Conservation (phyloP, 2,113 vertebrate species). For the Nothoprocta perdicaria region DNA sequence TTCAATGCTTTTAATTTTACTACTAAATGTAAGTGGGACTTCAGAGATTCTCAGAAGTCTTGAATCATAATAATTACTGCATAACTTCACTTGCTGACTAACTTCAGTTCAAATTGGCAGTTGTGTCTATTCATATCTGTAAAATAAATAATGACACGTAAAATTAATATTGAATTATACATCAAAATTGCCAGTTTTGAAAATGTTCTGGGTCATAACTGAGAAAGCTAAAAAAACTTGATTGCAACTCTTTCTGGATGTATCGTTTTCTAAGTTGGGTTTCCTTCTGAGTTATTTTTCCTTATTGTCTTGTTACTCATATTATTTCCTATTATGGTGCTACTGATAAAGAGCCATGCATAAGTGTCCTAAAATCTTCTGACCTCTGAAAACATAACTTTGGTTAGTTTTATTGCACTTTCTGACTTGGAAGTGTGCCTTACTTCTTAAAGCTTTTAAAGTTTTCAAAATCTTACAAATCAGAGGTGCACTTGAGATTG, state of each 20-base stretch:
- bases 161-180: neutral
- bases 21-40: neutral
- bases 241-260: neutral
- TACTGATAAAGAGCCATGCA: rapidly evolving
- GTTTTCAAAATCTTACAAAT: neutral
- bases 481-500: neutral
- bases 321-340: neutral
- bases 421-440: neutral
- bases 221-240: neutral
- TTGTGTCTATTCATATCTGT: neutral
- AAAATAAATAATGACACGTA: neutral
- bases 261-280: neutral
- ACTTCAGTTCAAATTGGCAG: neutral
- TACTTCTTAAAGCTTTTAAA: neutral
- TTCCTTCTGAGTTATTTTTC: neutral
- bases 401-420: neutral
- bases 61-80: neutral
- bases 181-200: neutral
- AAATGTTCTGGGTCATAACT: neutral
- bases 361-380: neutral
- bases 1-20: neutral
- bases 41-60: neutral
- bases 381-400: neutral
- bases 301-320: neutral
- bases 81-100: neutral